Conservation (phyloP, 53 echinoderm and acorn worm species). For the Echinarachnius parma region DNA sequence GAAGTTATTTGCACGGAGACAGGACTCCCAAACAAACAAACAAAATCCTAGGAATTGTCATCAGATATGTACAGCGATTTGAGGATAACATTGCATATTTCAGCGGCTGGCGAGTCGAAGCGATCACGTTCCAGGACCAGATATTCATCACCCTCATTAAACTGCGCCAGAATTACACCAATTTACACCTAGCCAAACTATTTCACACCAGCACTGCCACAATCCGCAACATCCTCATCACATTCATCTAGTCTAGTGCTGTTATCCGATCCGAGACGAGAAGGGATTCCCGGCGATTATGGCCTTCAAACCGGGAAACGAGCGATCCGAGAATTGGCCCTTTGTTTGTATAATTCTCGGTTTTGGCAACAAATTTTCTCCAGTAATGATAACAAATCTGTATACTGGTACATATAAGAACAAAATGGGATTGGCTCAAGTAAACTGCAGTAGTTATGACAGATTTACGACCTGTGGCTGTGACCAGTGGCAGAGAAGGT, state of each 20-base stretch:
- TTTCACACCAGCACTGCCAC: constrained; percentile 17
- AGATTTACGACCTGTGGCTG: no score
- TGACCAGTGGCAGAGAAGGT: no score
- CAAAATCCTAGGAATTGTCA: background rate
- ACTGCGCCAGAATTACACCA: constrained; percentile 18
- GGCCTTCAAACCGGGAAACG: no score
- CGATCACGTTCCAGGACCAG: constrained; percentile 14
- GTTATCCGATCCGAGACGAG: no score
- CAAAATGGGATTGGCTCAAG: no score
- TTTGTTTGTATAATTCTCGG: no score
- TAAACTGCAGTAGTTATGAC: no score
- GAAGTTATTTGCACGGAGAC: constrained; percentile 26
- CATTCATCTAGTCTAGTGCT: constrained; percentile 22
- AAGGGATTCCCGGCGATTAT: no score
- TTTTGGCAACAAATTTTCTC: no score
- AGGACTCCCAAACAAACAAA: constrained; percentile 33
- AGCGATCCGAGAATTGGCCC: no score
- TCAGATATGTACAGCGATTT: constrained; percentile 18
- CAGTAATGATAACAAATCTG: no score
- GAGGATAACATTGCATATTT: constrained; percentile 1
- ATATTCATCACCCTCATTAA: constrained; percentile 42
- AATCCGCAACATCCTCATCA: constrained; percentile 25
- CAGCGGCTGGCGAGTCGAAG: constrained; percentile 11
- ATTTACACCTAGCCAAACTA: constrained; percentile 33
- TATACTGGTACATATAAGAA: no score